A percentile compares a stretch with the other conserved stretches of the same genome.
phyloP scores from a whole-genome alignment of 2,888 invertebrate genomes.

The Apomyelois bistriatella region DNA sequence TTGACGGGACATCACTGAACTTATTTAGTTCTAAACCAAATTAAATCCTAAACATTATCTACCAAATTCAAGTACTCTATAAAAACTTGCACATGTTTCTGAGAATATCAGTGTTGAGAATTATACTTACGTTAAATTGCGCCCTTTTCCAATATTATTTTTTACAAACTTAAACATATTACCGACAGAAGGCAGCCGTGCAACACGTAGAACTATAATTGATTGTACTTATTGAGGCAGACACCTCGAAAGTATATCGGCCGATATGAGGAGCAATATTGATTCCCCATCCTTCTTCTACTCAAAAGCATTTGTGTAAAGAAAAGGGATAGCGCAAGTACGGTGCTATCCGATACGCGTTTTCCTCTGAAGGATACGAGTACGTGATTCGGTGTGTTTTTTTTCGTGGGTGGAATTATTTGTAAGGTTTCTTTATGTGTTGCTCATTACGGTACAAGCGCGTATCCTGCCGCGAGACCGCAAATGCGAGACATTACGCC shows the following conservation, averaged over 20 bases:
- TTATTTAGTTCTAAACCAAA: constrained; percentile 51
- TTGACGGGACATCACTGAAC: constrained; percentile 46
- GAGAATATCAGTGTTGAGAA: constrained; percentile 15
- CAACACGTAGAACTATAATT: constrained; percentile 74
- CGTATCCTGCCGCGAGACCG: constrained; percentile 74
- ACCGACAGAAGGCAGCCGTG: constrained; percentile 68
- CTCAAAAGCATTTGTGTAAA: constrained; percentile 22
- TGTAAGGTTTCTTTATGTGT: constrained; percentile 79
- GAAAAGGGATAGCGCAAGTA: constrained; percentile 45
- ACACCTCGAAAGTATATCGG: constrained; percentile 69
- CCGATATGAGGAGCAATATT: constrained; percentile 50
- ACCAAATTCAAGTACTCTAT: constrained; percentile 26
- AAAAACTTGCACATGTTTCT: background rate
- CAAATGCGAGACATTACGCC: constrained; percentile 74
- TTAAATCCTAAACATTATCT: constrained; percentile 21
- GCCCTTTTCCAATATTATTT: constrained; percentile 52
- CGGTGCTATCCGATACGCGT: constrained; percentile 74
- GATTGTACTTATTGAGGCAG: constrained; percentile 69
- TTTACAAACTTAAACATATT: constrained; percentile 55
- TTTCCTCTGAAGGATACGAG: constrained; percentile 76
- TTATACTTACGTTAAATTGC: constrained; percentile 27
- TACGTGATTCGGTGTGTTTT: constrained; percentile 78
- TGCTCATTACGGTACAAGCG: constrained; percentile 77
- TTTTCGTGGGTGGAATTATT: constrained; percentile 77
- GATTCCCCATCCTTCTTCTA: constrained; percentile 48